A percentile compares a stretch with the other conserved stretches of the same genome.
Evolutionary conservation across 2,888 invertebrate genomes (phyloP).

Genomic region (Nineta flava): DNA sequence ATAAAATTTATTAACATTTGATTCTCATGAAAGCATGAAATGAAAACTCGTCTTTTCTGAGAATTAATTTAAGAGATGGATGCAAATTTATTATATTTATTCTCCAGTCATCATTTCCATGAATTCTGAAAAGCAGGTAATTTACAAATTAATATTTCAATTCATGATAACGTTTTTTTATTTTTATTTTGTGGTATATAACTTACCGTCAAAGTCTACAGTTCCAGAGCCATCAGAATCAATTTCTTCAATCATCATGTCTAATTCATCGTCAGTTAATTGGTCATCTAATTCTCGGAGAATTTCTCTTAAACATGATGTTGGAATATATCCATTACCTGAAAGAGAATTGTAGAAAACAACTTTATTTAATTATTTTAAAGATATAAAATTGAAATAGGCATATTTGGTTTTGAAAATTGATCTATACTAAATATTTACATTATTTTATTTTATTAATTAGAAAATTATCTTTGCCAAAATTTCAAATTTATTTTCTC

Average conservation of each 20-base stretch:
- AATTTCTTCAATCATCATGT: conserved; percentile 95
- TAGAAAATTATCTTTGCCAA: neutral
- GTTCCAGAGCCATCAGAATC: conserved; percentile 97
- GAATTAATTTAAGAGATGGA: neutral
- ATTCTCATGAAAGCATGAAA: no score
- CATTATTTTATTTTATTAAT: neutral
- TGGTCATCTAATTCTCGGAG: conserved; percentile 91
- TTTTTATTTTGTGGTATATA: neutral
- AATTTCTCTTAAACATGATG: conserved; percentile 84
- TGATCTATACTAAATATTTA: neutral
- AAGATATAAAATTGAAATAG: neutral
- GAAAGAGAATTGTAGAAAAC: conserved; percentile 14
- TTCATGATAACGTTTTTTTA: conserved; percentile 3
- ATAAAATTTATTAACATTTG: no score
- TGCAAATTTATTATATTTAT: conserved; percentile 31
- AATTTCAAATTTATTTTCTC: neutral
- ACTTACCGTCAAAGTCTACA: conserved; percentile 93
- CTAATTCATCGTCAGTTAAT: conserved; percentile 83
- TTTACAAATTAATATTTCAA: conserved; percentile 10
- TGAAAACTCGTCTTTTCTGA: no score
- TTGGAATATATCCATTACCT: conserved; percentile 86
- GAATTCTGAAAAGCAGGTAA: conserved; percentile 57
- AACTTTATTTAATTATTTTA: neutral
- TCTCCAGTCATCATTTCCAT: conserved; percentile 96
- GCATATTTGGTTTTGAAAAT: neutral